Evolutionary conservation across 64 coral and sea anemone species (phyloP), one percentile per base, ranked within the genome.

Genomic region (Montipora foliosa): DNA sequence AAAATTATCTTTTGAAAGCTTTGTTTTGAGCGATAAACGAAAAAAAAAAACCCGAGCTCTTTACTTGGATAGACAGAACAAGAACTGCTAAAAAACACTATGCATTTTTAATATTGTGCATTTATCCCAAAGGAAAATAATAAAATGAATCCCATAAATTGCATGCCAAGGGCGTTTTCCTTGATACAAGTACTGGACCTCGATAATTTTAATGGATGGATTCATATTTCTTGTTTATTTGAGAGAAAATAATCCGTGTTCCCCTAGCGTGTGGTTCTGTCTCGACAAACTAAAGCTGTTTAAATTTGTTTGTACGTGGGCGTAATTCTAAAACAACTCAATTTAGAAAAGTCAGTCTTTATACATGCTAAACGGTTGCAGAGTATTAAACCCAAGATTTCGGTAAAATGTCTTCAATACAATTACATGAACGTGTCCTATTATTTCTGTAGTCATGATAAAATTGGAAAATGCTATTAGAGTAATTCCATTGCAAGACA

Each of bases 21-120:
- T 81, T 81, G 51, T 14, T 81, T 60, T 61, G 22, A 47, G 60
- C 44, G 4, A 67, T 49, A 47, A 67, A 46, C 44, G 3, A 11
- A 57, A 67, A 83, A 67, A 46, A 57, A 67, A 83, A 67, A 67
- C 17, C 16, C 6, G 16, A 8, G 4, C 80, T 16, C 6, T 17
- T 46, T 67, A 59, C 20, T 47, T 12, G 10, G 29, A 67, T 20
- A 37, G 16, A 61, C 22, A 66, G 25, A 67, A 66, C 11, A 62
- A 46, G 22, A 83, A 83, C 24, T 58, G 57, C 8, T 7, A 12
- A 45, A 83, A 83, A 83, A 83, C 58, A 83, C 80, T 58, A 83
- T 83, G 60, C 58, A 83, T 83, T 67, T 83, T 83, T 83, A 67
- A 83, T 83, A 67, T 67, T 66, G 4, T 14, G 59, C 22, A 29